A percentile compares a stretch with the other conserved stretches of the same genome.
These are phyloP conservation scores for Clistopyga incitator DNA, from an alignment of 2,888 invertebrate species.

Conservation along the genomic window DNA sequence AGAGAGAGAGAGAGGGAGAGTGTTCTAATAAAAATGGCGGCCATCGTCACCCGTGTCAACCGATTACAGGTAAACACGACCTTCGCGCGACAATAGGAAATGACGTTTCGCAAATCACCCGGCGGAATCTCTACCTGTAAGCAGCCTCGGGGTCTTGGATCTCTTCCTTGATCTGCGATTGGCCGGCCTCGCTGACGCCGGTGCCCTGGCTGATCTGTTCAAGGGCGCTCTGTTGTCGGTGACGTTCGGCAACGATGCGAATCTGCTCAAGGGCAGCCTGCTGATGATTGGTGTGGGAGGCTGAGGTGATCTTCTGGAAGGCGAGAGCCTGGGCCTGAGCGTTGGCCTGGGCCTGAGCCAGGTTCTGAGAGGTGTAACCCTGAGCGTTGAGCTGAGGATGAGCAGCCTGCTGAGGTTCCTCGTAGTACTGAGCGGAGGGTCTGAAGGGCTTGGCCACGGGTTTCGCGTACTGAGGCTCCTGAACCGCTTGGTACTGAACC, in stretches of 20 bases:
- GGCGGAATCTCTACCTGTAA: slow-evolving; percentile 72
- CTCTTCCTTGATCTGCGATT: slow-evolving; percentile 77
- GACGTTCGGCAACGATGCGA: slow-evolving; percentile 77
- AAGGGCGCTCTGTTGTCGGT: slow-evolving; percentile 78
- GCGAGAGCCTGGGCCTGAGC: slow-evolving; percentile 81
- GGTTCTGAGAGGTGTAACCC: slow-evolving; percentile 52
- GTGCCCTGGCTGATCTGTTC: slow-evolving; percentile 81
- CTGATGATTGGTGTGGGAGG: slow-evolving; percentile 79
- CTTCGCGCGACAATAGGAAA: slow-evolving; percentile 9
- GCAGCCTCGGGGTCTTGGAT: slow-evolving; percentile 78
- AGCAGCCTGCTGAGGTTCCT: slow-evolving; percentile 69
- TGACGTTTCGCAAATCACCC: background rate
- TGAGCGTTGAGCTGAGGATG: slow-evolving; percentile 72
- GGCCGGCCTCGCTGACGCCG: slow-evolving; percentile 81
- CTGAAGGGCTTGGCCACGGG: slow-evolving; percentile 71
- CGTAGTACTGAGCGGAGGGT: slow-evolving; percentile 74
- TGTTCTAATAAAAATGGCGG: slow-evolving; percentile 15
- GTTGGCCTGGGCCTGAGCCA: slow-evolving; percentile 79
- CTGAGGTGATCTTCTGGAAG: slow-evolving; percentile 80
- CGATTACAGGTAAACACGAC: slow-evolving; percentile 11
- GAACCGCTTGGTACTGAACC: slow-evolving; percentile 68
- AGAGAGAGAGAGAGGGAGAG: too few species aligned
- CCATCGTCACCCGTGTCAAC: background rate
- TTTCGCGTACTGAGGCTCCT: slow-evolving; percentile 70
- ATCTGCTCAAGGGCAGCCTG: slow-evolving; percentile 80